A percentile compares a stretch with the other conserved stretches of the same genome.
These are phyloP conservation scores for Drosophila seguyi DNA, from an alignment of 1,140 invertebrate species.

Conservation along the genomic window DNA sequence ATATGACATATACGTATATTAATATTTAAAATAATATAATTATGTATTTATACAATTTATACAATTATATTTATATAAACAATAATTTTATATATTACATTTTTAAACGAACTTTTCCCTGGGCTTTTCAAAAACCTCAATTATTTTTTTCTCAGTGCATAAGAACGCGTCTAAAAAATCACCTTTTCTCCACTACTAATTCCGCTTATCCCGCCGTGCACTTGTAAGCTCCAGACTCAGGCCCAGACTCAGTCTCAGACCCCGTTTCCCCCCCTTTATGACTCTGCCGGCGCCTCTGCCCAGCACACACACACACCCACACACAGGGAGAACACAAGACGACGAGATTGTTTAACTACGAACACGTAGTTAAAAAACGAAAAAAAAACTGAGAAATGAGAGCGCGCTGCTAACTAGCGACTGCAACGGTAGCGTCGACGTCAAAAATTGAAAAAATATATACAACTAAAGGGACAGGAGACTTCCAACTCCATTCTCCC, in stretches of 20 bases:
- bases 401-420: slow-evolving; percentile 49
- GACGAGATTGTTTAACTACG: slow-evolving; percentile 85
- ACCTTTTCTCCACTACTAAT: slow-evolving; percentile 69
- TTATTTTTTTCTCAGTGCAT: slow-evolving; percentile 3
- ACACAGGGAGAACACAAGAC: slow-evolving; percentile 78
- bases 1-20: too few relatives aligned
- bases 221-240: slow-evolving; percentile 41
- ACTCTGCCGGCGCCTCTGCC: slow-evolving; percentile 28
- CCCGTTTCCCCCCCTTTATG: neutral
- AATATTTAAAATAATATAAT: too few relatives aligned
- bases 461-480: slow-evolving; percentile 55
- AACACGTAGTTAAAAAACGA: slow-evolving; percentile 85
- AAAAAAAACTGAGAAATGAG: slow-evolving; percentile 27
- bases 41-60: too few relatives aligned
- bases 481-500: neutral
- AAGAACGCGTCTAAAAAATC: slow-evolving; percentile 56
- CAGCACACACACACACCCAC: slow-evolving; percentile 24
- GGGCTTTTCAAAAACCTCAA: neutral
- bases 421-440: slow-evolving; percentile 51
- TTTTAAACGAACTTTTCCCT: too few relatives aligned
- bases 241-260: neutral
- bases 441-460: slow-evolving; percentile 72
- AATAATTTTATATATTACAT: too few relatives aligned
- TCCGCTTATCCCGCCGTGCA: slow-evolving; percentile 67
- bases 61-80: too few relatives aligned